phyloP scores from a whole-genome alignment of 2,797 vertebrate species.

The Prionace glauca region DNA sequence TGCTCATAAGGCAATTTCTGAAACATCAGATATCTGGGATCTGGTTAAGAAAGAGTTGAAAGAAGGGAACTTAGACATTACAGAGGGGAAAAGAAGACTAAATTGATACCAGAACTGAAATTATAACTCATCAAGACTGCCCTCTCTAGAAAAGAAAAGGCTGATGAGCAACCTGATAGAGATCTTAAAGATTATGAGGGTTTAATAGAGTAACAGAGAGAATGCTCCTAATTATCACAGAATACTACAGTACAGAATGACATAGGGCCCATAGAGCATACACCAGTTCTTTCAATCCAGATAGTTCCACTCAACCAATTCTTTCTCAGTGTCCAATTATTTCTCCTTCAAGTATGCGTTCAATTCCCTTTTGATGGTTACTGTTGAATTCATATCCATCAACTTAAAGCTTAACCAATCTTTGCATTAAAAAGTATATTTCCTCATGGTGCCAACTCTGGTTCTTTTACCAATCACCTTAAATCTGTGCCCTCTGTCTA shows the following conservation, averaged over 20 bases:
- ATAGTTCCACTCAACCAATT: background rate
- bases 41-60: background rate
- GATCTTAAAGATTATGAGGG: background rate
- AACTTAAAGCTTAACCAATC: background rate
- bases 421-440: background rate
- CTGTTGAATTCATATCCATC: background rate
- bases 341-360: background rate
- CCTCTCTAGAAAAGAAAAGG: background rate
- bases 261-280: background rate
- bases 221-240: background rate
- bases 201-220: background rate
- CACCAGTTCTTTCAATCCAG: too few relatives aligned
- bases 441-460: background rate
- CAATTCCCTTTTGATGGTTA: background rate
- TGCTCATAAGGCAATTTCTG: background rate
- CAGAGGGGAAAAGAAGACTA: background rate
- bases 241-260: background rate
- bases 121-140: background rate
- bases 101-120: background rate
- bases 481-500: background rate
- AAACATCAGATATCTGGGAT: background rate
- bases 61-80: background rate
- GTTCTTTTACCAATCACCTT: background rate
- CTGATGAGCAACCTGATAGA: background rate
- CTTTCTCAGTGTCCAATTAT: background rate